A percentile compares a stretch with the other conserved stretches of the same genome.
Conservation (phyloP, 2,888 invertebrate genomes). For the Diadromus collaris region DNA sequence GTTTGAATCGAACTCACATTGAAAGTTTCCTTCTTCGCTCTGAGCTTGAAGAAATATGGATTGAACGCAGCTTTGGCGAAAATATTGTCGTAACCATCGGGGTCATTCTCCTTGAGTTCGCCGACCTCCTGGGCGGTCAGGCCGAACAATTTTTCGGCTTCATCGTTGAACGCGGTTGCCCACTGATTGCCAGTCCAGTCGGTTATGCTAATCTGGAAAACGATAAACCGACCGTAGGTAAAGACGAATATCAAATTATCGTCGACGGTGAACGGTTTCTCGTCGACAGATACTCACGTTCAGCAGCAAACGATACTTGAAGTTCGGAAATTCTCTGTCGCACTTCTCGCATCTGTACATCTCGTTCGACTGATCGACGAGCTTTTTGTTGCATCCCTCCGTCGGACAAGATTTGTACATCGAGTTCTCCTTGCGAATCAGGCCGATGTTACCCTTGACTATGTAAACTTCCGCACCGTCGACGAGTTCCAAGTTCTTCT, state of each 20-base stretch:
- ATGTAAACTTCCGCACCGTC: slow-evolving; percentile 93
- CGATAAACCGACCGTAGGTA: slow-evolving; percentile 16
- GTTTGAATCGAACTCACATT: slow-evolving; percentile 85
- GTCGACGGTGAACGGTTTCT: not conserved
- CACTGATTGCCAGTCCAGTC: slow-evolving; percentile 95
- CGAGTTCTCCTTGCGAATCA: slow-evolving; percentile 91
- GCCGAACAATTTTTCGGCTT: slow-evolving; percentile 90
- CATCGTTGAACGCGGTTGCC: slow-evolving; percentile 94
- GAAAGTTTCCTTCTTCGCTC: slow-evolving; percentile 95
- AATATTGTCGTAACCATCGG: slow-evolving; percentile 84
- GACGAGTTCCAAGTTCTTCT: slow-evolving; percentile 86
- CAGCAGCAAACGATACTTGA: slow-evolving; percentile 91
- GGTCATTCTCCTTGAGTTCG: slow-evolving; percentile 86
- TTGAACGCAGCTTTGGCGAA: slow-evolving; percentile 90
- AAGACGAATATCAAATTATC: slow-evolving; percentile 13
- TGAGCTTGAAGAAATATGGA: slow-evolving; percentile 90
- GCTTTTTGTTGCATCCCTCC: slow-evolving; percentile 96
- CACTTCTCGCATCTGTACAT: slow-evolving; percentile 98
- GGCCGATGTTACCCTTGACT: slow-evolving; percentile 88
- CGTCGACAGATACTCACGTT: slow-evolving; percentile 83
- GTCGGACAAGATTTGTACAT: slow-evolving; percentile 96
- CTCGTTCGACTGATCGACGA: slow-evolving; percentile 93
- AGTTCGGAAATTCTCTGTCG: slow-evolving; percentile 90
- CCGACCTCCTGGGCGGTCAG: slow-evolving; percentile 89
- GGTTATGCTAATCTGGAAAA: slow-evolving; percentile 88